Evolutionary conservation across 1,140 invertebrate genomes (phyloP).

Genomic region (Drosophila nikananu): DNA sequence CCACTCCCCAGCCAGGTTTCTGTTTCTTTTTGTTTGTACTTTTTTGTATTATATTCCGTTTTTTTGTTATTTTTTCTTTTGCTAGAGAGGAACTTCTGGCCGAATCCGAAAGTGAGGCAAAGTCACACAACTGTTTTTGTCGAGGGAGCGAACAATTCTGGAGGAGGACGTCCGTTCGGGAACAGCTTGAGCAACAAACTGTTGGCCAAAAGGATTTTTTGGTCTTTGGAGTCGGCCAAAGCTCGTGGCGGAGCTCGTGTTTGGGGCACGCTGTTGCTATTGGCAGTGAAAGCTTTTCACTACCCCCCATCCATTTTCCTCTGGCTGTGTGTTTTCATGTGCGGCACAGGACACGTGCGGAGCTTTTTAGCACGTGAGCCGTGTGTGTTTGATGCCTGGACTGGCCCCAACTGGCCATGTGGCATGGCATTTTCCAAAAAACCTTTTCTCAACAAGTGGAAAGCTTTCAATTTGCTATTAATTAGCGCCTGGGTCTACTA

Average conservation of each 20-base stretch:
- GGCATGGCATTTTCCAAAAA: conserved; percentile 36
- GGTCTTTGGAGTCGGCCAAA: conserved; percentile 60
- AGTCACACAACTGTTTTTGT: conserved; percentile 13
- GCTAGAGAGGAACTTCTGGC: conserved; percentile 26
- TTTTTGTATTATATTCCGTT: conserved; percentile 17
- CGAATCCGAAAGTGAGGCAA: conserved; percentile 36
- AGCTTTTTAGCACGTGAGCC: conserved; percentile 66
- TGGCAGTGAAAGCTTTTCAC: conserved; percentile 52
- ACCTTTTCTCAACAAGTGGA: conserved; percentile 72
- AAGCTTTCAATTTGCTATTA: conserved; percentile 73
- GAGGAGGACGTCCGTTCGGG: conserved; percentile 65
- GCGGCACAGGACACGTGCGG: conserved; percentile 61
- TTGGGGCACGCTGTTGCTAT: conserved; percentile 66
- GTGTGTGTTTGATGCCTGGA: conserved; percentile 34
- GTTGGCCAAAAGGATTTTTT: conserved; percentile 55
- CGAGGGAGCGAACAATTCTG: conserved; percentile 25
- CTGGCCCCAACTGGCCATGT: conserved; percentile 25
- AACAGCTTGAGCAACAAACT: conserved; percentile 78
- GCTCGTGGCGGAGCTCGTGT: conserved; percentile 65
- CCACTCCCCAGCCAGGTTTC: conserved; percentile 29
- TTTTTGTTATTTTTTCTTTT: conserved; percentile 18
- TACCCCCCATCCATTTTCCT: neutral
- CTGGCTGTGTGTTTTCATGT: conserved; percentile 22
- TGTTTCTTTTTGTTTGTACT: conserved; percentile 12
- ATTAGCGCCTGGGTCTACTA: conserved; percentile 63